These are phyloP conservation scores for Vandiemenella viatica DNA, from an alignment of 2,888 invertebrate species.

Conservation along the genomic window DNA sequence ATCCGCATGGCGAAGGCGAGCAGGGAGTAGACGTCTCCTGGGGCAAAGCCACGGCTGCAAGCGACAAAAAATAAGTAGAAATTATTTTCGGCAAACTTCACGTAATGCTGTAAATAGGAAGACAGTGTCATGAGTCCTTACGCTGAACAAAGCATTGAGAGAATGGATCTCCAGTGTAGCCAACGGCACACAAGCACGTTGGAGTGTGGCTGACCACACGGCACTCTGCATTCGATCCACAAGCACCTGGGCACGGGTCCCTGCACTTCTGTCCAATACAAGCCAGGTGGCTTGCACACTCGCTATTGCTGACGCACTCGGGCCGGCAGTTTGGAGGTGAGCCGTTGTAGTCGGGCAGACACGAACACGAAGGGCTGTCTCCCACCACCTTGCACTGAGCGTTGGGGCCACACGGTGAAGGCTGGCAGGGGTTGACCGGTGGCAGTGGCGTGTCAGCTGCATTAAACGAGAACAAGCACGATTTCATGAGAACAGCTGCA, in stretches of 20 bases:
- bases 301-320: conserved; percentile 44
- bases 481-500: background rate
- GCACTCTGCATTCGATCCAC: conserved; percentile 59
- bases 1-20: conserved; percentile 49
- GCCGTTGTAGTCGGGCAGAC: conserved; percentile 34
- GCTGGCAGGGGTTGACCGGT: conserved; percentile 29
- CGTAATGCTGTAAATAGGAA: too few relatives aligned
- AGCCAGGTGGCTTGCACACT: conserved; percentile 30
- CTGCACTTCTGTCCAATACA: conserved; percentile 31
- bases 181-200: conserved; percentile 48
- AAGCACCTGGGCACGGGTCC: conserved; percentile 49
- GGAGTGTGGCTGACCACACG: conserved; percentile 60
- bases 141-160: conserved; percentile 35
- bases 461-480: too few relatives aligned
- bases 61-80: too few relatives aligned
- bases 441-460: conserved; percentile 9
- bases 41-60: conserved; percentile 26
- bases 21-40: conserved; percentile 22
- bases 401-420: conserved; percentile 35
- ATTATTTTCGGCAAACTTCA: too few relatives aligned
- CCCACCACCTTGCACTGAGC: conserved; percentile 35
- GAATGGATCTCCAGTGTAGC: conserved; percentile 64
- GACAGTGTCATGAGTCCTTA: too few relatives aligned
- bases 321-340: conserved; percentile 24
- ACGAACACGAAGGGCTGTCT: conserved; percentile 37